Evolutionary conservation across 2,888 invertebrate species (phyloP).

Genomic region (Camptogramma bilineatum): DNA sequence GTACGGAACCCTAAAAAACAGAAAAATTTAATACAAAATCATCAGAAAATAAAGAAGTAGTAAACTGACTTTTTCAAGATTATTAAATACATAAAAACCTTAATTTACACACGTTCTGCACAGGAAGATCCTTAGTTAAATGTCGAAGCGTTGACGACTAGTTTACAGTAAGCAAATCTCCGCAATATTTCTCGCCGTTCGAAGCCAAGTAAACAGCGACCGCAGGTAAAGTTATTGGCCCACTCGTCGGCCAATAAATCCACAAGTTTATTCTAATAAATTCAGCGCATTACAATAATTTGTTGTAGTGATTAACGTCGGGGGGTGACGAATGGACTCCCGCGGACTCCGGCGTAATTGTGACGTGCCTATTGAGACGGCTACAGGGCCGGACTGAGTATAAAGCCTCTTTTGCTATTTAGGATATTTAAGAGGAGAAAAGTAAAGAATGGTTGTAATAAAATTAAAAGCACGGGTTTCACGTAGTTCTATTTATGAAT

Average conservation of each 20-base stretch:
- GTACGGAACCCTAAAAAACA: too few species aligned
- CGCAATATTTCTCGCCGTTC: background rate
- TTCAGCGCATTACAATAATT: conserved; percentile 27
- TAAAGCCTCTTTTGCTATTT: too few species aligned
- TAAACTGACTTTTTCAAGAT: too few species aligned
- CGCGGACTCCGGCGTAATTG: conserved; percentile 26
- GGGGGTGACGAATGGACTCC: conserved; percentile 17
- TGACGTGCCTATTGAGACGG: conserved; percentile 14
- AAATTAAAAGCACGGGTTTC: too few species aligned
- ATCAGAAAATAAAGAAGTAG: too few species aligned
- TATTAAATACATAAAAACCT: too few species aligned
- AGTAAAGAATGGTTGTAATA: too few species aligned
- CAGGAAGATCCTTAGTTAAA: too few species aligned
- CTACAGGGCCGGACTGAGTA: conserved; percentile 12
- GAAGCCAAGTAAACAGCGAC: background rate
- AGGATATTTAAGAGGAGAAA: too few species aligned
- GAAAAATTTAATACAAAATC: too few species aligned
- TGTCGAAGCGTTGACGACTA: background rate
- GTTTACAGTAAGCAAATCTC: background rate
- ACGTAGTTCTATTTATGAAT: too few species aligned
- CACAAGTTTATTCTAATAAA: conserved; percentile 21
- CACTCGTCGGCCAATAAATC: conserved; percentile 11
- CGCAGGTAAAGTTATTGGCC: conserved; percentile 7
- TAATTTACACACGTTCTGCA: too few species aligned
- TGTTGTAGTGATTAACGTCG: conserved; percentile 10